These are phyloP conservation scores for Ceyx erithaca DNA, from an alignment of 2,797 vertebrate species.

Conservation along the genomic window DNA sequence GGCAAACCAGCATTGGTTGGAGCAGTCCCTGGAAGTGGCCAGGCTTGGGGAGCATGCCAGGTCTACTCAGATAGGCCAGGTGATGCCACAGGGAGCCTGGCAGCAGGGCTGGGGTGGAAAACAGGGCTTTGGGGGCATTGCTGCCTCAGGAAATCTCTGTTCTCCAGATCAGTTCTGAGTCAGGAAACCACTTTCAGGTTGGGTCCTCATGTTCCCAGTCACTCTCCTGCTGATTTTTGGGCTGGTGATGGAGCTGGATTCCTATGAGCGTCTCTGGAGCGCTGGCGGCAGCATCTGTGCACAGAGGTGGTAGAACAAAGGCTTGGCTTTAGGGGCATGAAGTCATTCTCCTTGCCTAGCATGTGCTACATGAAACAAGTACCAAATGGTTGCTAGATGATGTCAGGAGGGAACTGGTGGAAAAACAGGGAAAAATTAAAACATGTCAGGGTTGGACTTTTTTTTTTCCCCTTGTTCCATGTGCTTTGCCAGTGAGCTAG, in stretches of 20 bases:
- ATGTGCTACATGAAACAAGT: background rate
- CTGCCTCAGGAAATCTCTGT: background rate
- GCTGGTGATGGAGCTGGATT: background rate
- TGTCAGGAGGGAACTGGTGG: constrained; percentile 32
- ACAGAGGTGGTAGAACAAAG: background rate
- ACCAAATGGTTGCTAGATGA: constrained; percentile 34
- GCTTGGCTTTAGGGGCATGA: background rate
- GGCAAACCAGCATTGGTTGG: background rate
- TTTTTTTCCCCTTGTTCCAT: constrained; percentile 1
- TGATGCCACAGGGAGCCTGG: fast-evolving
- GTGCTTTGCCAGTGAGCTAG: constrained; percentile 47
- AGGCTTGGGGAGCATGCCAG: background rate
- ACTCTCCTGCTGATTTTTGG: background rate
- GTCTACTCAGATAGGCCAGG: background rate
- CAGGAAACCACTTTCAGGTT: background rate
- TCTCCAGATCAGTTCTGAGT: background rate
- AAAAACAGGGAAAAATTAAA: constrained; percentile 64
- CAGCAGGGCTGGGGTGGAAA: background rate
- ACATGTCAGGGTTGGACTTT: background rate
- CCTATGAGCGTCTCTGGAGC: fast-evolving
- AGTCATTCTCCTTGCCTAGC: background rate
- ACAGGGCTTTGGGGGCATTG: background rate
- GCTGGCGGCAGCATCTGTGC: background rate
- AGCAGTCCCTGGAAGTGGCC: background rate
- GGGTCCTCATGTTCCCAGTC: background rate